Base-by-base conservation (phyloP, 1,140 invertebrate species). In the Andricus grossulariae region DNA sequence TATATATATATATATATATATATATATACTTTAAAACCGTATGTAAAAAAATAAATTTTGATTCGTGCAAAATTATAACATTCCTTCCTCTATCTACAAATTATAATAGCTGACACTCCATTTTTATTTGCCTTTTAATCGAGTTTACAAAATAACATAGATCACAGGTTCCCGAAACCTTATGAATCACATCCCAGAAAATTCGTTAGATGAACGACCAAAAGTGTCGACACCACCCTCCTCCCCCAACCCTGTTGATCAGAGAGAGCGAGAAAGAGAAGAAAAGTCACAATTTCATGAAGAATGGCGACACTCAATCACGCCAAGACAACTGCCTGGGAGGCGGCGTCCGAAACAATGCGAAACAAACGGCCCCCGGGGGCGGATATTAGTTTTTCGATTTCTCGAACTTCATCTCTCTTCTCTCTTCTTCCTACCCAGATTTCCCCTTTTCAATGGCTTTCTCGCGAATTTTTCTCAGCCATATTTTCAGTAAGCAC, bases 311-410 rank as follows among this genome's bases (percentile, higher is more conserved):
- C 83, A 89, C 88, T 90, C 88, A 88, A 90, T 90, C 89, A 90
- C 83, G 82, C 82, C 83, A 82, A 87, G 85, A 85, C 85, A 90
- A 89, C 83, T 81, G 82, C 84, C 84, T 82, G 83, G 84, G 80
- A 81, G 76, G 72, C 75, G 80, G 79, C 77, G 84, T 84, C 85
- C 88, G 85, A 90, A 90, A 90, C 89, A 90, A 90, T 90, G 81
- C 88, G 87, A 90, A 90, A 90, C 88, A 90, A 90, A 90, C 88
- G 87, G 87, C 86, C 84, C 79, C 80, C 85, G 80, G 84, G 84
- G 85, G 85, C 89, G 88, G 88, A 90, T 90, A 90, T 90, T 90
- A 90, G 88, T 90, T 90, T 90, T 90, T 90, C 88, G 88, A 89
- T 89, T 88, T 78, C 82, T 89, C 86, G 79, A 88, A 83, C 82